These are phyloP conservation scores for Glossophaga mutica DNA, from an alignment of 2,797 vertebrate species.

Conservation along the genomic window DNA sequence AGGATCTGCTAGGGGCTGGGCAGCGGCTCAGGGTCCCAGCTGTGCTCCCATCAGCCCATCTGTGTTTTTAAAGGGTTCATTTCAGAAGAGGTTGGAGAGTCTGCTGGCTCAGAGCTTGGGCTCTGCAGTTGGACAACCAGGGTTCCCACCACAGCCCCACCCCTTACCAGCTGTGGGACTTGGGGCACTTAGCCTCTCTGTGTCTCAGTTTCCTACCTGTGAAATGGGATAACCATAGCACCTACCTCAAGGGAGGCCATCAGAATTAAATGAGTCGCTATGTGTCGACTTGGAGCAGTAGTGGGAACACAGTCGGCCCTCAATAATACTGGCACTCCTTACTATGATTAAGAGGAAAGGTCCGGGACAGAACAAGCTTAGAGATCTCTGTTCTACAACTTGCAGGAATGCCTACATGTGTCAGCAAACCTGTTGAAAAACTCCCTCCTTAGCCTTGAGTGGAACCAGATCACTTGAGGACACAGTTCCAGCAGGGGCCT, in stretches of 20 bases:
- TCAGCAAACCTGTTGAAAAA: not conserved
- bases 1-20: not conserved
- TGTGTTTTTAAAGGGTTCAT: not conserved
- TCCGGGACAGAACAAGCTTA: not conserved
- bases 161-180: fast-evolving
- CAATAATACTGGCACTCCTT: fast-evolving
- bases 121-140: not conserved
- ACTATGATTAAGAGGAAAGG: not conserved
- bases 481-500: not conserved
- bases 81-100: not conserved
- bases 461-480: not conserved
- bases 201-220: not conserved
- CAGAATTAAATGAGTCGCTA: not conserved
- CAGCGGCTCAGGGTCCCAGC: no score
- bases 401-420: fast-evolving
- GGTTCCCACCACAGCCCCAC: not conserved
- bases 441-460: fast-evolving
- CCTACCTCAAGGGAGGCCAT: not conserved
- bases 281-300: fast-evolving
- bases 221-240: not conserved
- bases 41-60: not conserved
- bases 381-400: not conserved
- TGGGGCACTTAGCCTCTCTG: not conserved
- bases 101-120: not conserved
- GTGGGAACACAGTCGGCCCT: not conserved